Percentiles rank a stretch among this genome's conserved stretches.
Conservation (phyloP, 2,797 vertebrate species). For the Gymnocypris eckloni region DNA sequence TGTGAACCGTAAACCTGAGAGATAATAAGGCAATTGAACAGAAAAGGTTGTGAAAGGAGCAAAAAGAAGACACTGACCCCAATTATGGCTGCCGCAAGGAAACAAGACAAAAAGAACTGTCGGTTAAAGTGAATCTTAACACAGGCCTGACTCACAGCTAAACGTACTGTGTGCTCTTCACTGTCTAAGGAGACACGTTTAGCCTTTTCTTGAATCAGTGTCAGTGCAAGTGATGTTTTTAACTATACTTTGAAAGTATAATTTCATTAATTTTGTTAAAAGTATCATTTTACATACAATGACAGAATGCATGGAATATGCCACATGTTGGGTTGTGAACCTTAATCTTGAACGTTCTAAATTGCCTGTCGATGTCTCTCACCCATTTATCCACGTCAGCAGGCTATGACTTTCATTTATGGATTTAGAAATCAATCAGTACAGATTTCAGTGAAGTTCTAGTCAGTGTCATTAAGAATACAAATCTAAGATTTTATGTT, state of each 20-base stretch:
- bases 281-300: not conserved
- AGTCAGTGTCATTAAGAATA: not conserved
- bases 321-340: not conserved
- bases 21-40: conserved; percentile 31
- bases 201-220: not conserved
- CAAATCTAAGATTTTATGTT: not conserved
- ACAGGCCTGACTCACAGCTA: not conserved
- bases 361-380: not conserved
- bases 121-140: conserved; percentile 25
- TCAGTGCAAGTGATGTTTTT: not conserved
- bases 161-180: not conserved
- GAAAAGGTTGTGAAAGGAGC: not conserved
- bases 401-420: not conserved
- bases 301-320: not conserved
- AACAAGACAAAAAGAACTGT: conserved; percentile 28
- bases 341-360: not conserved
- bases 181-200: not conserved
- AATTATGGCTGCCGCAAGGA: conserved; percentile 46
- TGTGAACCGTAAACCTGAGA: conserved; percentile 16
- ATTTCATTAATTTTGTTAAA: conserved; percentile 2
- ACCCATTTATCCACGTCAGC: not conserved
- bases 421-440: not conserved
- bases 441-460: not conserved
- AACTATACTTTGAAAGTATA: not conserved
- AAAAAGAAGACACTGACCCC: conserved; percentile 27